Percentiles rank a stretch among this genome's conserved stretches.
phyloP scores from a whole-genome alignment of 1,140 invertebrate species.

The Phortica variegata region DNA sequence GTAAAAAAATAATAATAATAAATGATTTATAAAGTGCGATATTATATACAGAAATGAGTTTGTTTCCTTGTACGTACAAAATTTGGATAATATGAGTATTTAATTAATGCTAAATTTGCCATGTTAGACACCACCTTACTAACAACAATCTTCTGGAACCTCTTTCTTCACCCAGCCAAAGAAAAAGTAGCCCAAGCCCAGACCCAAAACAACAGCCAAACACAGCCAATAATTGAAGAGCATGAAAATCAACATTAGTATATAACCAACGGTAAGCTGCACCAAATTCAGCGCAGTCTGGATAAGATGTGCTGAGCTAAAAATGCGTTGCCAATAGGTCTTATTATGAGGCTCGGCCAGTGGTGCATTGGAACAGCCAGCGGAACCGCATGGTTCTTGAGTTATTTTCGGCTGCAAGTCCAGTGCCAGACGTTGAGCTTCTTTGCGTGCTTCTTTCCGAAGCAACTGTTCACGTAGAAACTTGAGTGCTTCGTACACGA shows the following conservation, averaged over 20 bases:
- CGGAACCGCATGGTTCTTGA: conserved; percentile 19
- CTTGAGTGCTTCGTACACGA: conserved; percentile 47
- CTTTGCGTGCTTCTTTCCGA: conserved; percentile 23
- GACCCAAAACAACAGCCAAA: conserved; percentile 81
- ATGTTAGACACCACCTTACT: conserved; percentile 90
- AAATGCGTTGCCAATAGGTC: conserved; percentile 32
- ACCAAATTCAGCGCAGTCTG: conserved; percentile 87
- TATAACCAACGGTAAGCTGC: conserved; percentile 87
- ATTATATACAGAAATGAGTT: too few relatives aligned
- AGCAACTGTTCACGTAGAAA: conserved; percentile 36
- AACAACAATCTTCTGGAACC: conserved; percentile 79
- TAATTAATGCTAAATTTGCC: neutral
- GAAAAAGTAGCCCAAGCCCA: conserved; percentile 86
- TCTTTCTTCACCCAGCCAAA: conserved; percentile 75
- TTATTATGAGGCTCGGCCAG: conserved; percentile 28
- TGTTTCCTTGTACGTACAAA: neutral
- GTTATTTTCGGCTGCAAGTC: conserved; percentile 28
- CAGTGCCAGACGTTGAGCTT: conserved; percentile 25
- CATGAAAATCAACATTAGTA: conserved; percentile 97
- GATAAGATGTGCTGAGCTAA: conserved; percentile 64
- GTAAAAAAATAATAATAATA: too few relatives aligned
- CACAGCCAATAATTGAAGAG: conserved; percentile 95
- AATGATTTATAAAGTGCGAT: too few relatives aligned
- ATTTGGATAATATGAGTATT: neutral
- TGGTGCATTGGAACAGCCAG: conserved; percentile 24